phyloP scores from a whole-genome alignment of 2,888 invertebrate genomes.

The Dolichomitus sp. region DNA sequence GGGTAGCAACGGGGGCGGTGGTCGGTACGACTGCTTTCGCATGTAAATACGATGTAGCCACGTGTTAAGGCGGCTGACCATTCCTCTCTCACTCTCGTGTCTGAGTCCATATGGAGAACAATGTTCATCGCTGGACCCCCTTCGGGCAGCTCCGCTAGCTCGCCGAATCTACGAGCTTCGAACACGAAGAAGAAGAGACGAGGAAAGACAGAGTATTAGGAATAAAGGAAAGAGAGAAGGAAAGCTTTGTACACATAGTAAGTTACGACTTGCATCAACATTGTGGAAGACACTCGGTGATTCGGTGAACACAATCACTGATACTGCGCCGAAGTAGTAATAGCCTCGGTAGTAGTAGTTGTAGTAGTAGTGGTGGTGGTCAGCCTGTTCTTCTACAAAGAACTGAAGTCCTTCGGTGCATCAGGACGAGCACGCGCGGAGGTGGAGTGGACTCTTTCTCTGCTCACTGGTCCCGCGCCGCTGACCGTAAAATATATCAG shows the following conservation, averaged over 20 bases:
- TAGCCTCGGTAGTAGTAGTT: neutral
- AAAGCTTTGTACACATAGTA: constrained; percentile 7
- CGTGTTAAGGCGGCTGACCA: constrained; percentile 84
- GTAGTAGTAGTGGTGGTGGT: constrained; percentile 15
- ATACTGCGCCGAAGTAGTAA: constrained; percentile 26
- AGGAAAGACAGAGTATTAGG: neutral
- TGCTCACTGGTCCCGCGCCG: constrained; percentile 72
- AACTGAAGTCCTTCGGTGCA: constrained; percentile 10
- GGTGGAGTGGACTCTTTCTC: constrained; percentile 67
- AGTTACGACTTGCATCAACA: constrained; percentile 31
- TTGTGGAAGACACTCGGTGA: constrained; percentile 28
- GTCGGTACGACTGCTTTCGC: constrained; percentile 82
- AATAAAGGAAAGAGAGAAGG: constrained; percentile 5
- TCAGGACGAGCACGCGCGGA: constrained; percentile 64
- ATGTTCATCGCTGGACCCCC: constrained; percentile 78
- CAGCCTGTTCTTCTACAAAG: constrained; percentile 14
- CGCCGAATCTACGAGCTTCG: constrained; percentile 55
- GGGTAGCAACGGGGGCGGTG: constrained; percentile 37
- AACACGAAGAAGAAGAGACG: constrained; percentile 67
- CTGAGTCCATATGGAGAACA: constrained; percentile 78
- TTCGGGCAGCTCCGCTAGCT: constrained; percentile 31
- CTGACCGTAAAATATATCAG: constrained; percentile 86
- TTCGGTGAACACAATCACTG: constrained; percentile 41
- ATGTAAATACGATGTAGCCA: constrained; percentile 85
- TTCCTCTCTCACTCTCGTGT: constrained; percentile 59